phyloP scores from a whole-genome alignment of 23 tunicate genomes.

The Halocynthia aurantium region DNA sequence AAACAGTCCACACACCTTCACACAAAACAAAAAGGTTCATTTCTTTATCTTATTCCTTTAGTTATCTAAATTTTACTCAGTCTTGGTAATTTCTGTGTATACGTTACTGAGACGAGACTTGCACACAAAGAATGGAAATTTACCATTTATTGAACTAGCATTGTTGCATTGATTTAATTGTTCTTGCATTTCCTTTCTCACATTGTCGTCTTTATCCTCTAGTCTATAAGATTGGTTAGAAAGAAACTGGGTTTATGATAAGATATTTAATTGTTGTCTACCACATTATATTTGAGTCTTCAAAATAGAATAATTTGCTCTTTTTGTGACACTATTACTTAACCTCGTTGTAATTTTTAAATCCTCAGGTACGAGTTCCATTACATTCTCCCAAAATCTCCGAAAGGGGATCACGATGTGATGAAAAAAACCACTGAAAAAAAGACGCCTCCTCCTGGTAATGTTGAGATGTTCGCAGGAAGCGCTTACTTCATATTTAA shows the following conservation, averaged over 20 bases:
- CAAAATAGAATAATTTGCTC: neutral
- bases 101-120: too few relatives aligned
- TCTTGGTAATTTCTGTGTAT: neutral
- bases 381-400: constrained; percentile 31
- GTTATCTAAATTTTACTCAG: neutral
- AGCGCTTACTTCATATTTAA: constrained; percentile 67
- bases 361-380: constrained; percentile 51
- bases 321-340: neutral
- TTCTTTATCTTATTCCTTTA: too few relatives aligned
- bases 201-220: constrained; percentile 20
- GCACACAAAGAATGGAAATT: too few relatives aligned
- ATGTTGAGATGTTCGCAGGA: constrained; percentile 78
- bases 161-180: constrained; percentile 22
- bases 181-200: neutral
- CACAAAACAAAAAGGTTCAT: constrained; percentile 73
- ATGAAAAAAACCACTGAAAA: constrained; percentile 43
- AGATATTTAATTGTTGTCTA: neutral
- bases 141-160: constrained; percentile 4
- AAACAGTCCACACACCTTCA: constrained; percentile 48
- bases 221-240: neutral
- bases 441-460: constrained; percentile 56
- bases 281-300: neutral
- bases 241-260: neutral
- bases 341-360: neutral
- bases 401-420: constrained; percentile 14